Evolutionary conservation across 2,113 vertebrate genomes (phyloP).

Genomic region (Pluvianellus socialis): DNA sequence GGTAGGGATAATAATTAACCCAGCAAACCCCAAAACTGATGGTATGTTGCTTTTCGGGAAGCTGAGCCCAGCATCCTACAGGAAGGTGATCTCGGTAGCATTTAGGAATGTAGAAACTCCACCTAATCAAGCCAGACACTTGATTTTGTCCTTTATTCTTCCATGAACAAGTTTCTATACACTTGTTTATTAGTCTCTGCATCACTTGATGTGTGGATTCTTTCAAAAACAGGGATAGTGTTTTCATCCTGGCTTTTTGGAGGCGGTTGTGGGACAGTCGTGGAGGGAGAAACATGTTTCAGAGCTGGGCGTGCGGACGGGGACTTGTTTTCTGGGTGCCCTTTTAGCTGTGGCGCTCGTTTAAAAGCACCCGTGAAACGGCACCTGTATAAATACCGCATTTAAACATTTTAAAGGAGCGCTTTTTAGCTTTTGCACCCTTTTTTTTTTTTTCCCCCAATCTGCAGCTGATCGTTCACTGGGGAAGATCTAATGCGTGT

Average conservation of each 20-base stretch:
- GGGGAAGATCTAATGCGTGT: not conserved
- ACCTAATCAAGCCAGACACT: fast-evolving
- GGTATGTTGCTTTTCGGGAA: not conserved
- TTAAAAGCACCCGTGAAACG: not conserved
- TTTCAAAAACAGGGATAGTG: not conserved
- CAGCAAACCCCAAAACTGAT: not conserved
- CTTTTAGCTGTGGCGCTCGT: not conserved
- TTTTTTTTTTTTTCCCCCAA: not conserved
- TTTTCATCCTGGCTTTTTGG: not conserved
- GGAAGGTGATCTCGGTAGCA: not conserved
- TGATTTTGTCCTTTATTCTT: not conserved
- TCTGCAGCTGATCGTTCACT: not conserved
- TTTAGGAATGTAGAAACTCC: not conserved
- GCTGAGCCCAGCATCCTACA: fast-evolving
- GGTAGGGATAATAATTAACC: fast-evolving
- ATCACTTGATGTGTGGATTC: not conserved
- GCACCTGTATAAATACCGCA: fast-evolving
- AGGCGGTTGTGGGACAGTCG: not conserved
- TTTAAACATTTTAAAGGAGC: not conserved
- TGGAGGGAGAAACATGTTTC: not conserved
- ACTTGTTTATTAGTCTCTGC: not conserved
- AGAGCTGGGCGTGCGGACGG: not conserved
- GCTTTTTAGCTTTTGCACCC: not conserved
- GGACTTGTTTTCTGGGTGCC: not conserved
- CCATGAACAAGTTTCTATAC: not conserved